Evolutionary conservation across 2,797 vertebrate species (phyloP).

Genomic region (Masticophis lateralis): DNA sequence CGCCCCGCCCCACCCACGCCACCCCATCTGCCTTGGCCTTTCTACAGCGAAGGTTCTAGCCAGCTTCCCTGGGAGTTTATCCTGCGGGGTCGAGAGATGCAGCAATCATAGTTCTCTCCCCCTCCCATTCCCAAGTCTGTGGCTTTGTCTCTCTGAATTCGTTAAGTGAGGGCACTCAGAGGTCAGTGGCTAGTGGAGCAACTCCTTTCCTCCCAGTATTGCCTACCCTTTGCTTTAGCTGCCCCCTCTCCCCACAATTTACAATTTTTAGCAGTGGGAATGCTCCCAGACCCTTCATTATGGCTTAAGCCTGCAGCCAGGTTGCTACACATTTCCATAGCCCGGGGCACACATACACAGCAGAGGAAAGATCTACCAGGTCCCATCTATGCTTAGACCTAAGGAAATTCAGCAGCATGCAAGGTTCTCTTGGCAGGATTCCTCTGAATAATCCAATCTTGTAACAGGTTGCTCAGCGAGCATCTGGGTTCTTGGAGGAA

Average conservation of each 20-base stretch:
- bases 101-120: neutral
- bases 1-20: neutral
- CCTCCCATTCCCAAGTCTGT: neutral
- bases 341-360: neutral
- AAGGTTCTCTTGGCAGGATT: neutral
- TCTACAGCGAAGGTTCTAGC: neutral
- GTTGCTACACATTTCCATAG: neutral
- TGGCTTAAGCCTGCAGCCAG: neutral
- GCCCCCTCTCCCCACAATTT: neutral
- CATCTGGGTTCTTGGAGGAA: neutral
- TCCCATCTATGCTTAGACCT: neutral
- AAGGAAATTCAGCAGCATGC: neutral
- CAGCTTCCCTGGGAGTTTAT: neutral
- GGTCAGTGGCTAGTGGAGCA: slow-evolving; percentile 17
- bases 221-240: neutral
- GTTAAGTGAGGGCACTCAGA: slow-evolving; percentile 29
- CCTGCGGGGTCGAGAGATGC: neutral
- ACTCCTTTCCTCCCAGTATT: neutral
- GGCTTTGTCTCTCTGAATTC: slow-evolving; percentile 39
- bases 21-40: neutral
- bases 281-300: neutral
- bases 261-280: slow-evolving; percentile 1
- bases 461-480: neutral
- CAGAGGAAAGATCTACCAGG: neutral
- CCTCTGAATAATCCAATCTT: too few species aligned